phyloP scores from a whole-genome alignment of 1,140 invertebrate genomes.

The Heliconius nattereri region DNA sequence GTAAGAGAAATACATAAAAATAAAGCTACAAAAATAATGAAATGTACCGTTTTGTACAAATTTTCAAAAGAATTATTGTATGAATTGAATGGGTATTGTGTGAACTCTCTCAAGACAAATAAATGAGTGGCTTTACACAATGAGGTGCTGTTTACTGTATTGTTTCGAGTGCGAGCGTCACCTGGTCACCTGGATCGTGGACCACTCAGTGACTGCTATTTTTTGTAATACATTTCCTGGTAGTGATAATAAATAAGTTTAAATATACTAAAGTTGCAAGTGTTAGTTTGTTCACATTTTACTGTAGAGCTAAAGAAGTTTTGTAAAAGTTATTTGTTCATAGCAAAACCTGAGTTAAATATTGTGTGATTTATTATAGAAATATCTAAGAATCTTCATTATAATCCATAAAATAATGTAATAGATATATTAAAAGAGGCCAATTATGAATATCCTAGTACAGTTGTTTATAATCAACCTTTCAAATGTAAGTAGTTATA shows the following conservation, averaged over 20 bases:
- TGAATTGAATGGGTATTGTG: slow-evolving; percentile 3
- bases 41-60: neutral
- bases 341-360: neutral
- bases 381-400: neutral
- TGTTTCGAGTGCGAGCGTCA: neutral
- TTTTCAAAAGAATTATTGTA: neutral
- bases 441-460: neutral
- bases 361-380: neutral
- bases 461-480: neutral
- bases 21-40: neutral
- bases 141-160: neutral
- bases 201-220: neutral
- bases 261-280: neutral
- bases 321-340: neutral
- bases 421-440: neutral
- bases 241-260: neutral
- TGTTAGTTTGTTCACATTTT: neutral
- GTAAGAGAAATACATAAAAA: neutral
- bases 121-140: neutral
- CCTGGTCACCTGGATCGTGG: neutral
- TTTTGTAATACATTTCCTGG: neutral
- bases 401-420: neutral
- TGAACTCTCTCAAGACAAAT: slow-evolving; percentile 14
- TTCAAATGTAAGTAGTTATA: slow-evolving; percentile 10
- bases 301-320: neutral